Conservation (phyloP, 2,113 vertebrate species). For the Alces alces region DNA sequence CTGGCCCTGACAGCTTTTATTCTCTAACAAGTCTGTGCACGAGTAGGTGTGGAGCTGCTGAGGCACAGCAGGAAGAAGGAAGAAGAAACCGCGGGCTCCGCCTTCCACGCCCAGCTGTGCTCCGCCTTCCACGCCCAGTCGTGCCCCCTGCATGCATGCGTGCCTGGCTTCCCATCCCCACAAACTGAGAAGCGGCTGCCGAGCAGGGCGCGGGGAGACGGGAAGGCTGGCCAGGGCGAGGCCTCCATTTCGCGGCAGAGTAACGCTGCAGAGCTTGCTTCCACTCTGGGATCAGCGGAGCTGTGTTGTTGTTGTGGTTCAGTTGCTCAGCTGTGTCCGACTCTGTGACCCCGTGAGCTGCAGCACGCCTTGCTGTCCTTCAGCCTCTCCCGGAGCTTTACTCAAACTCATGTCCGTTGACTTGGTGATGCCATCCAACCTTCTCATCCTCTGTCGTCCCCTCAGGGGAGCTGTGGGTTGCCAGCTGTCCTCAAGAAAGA, state of each 20-base stretch:
- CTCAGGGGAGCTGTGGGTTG: background rate
- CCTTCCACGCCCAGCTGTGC: background rate
- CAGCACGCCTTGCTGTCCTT: background rate
- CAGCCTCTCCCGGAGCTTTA: background rate
- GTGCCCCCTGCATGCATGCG: background rate
- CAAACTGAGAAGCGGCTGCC: background rate
- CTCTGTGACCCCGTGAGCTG: background rate
- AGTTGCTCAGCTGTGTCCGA: background rate
- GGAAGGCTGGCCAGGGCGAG: background rate
- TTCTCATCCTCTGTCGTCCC: background rate
- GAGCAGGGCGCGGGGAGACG: background rate
- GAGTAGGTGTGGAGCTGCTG: background rate
- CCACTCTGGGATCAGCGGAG: background rate
- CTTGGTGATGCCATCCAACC: background rate
- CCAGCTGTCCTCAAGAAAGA: background rate
- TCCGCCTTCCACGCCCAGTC: background rate
- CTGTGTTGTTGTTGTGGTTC: fast-evolving
- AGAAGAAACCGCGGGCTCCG: background rate
- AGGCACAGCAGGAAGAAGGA: background rate
- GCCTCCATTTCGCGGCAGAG: background rate
- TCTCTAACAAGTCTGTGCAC: background rate
- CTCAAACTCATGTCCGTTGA: background rate
- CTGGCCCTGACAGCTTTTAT: background rate
- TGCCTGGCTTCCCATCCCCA: background rate
- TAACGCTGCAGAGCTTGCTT: background rate